Conservation (phyloP, 1,140 invertebrate species). For the Rhyacophila brunnea region DNA sequence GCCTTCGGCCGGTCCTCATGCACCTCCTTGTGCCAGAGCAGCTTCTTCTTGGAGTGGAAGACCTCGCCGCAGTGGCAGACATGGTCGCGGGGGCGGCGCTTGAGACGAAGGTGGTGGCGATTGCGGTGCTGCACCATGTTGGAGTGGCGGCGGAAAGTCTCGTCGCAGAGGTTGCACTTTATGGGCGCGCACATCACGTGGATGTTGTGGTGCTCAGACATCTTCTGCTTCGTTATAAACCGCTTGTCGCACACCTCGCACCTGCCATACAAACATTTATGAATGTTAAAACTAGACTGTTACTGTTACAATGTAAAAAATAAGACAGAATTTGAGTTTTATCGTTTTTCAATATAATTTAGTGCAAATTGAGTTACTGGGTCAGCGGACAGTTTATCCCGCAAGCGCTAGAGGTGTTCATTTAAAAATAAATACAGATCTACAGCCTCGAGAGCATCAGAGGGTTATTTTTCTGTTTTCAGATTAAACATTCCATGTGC, state of each 20-base stretch:
- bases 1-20: constrained; percentile 80
- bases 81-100: constrained; percentile 64
- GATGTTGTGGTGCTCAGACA: constrained; percentile 76
- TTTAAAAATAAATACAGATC: too few relatives aligned
- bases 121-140: constrained; percentile 84
- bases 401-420: too few relatives aligned
- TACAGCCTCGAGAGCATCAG: too few relatives aligned
- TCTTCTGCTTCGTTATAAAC: constrained; percentile 76
- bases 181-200: constrained; percentile 78
- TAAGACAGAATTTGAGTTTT: too few relatives aligned
- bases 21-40: constrained; percentile 81
- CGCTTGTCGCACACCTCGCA: constrained; percentile 79
- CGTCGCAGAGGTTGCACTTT: constrained; percentile 78
- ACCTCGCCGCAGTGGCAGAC: constrained; percentile 79
- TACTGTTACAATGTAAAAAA: too few relatives aligned
- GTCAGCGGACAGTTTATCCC: too few relatives aligned
- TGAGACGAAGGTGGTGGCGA: constrained; percentile 64
- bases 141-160: constrained; percentile 80
- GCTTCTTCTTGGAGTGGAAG: constrained; percentile 77
- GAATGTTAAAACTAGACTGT: too few relatives aligned
- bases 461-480: too few relatives aligned
- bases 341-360: too few relatives aligned
- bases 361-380: too few relatives aligned
- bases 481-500: too few relatives aligned
- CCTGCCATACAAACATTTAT: too few relatives aligned